These are phyloP conservation scores for Sula dactylatra DNA, from an alignment of 2,113 vertebrate species.

Conservation along the genomic window DNA sequence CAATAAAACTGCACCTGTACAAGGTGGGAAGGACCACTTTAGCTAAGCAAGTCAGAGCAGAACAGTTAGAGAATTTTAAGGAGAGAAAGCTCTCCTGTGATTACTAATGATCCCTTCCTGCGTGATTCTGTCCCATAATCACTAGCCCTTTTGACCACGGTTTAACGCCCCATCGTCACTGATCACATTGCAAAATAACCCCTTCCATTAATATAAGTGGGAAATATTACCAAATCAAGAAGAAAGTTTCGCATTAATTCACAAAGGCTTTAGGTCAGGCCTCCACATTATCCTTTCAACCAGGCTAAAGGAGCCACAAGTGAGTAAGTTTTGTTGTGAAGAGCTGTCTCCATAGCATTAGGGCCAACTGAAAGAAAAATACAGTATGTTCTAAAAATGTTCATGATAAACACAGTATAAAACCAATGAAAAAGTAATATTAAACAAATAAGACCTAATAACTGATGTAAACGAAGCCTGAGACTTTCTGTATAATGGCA, in stretches of 20 bases:
- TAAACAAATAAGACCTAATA: slow-evolving; percentile 19
- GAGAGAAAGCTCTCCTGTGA: background rate
- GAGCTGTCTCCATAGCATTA: background rate
- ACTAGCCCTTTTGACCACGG: background rate
- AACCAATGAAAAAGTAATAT: background rate
- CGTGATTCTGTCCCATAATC: background rate
- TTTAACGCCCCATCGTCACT: background rate
- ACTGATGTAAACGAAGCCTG: background rate
- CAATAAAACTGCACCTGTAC: background rate
- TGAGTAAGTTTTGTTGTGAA: background rate
- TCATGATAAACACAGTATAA: background rate
- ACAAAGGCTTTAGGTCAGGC: background rate
- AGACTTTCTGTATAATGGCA: background rate
- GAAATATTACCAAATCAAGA: background rate
- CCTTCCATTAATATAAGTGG: background rate
- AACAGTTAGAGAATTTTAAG: background rate
- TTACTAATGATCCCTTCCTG: background rate
- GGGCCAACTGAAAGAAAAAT: background rate
- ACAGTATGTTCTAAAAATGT: background rate
- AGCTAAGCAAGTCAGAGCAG: background rate
- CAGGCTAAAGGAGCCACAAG: background rate
- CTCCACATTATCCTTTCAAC: background rate
- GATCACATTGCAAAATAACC: background rate
- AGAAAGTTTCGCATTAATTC: background rate
- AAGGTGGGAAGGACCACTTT: background rate